phyloP scores from a whole-genome alignment of 1,140 invertebrate species.

The Trigoniulus corallinus region DNA sequence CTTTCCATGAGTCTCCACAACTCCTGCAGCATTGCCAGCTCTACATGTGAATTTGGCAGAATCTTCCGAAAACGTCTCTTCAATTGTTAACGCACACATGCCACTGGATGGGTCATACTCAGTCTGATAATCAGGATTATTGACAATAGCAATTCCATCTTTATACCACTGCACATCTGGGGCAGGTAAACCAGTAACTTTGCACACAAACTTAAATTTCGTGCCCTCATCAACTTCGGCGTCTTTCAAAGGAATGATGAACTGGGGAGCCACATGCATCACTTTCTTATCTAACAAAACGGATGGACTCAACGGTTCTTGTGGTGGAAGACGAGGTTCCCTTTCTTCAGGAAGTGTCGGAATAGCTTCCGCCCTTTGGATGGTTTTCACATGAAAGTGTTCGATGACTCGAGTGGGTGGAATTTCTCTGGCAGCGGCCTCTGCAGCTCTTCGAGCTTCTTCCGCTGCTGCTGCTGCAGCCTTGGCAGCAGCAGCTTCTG shows the following conservation, averaged over 20 bases:
- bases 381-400: no score
- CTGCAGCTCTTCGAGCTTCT: constrained; percentile 30
- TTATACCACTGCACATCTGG: constrained; percentile 51
- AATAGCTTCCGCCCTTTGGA: constrained; percentile 8
- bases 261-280: constrained; percentile 32
- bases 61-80: constrained; percentile 67
- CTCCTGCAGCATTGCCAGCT: constrained; percentile 48
- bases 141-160: constrained; percentile 45
- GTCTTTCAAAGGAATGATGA: constrained; percentile 44
- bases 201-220: constrained; percentile 44
- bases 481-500: constrained; percentile 30
- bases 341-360: background rate
- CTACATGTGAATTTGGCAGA: constrained; percentile 56
- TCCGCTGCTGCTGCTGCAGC: constrained; percentile 32
- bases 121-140: constrained; percentile 49
- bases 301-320: constrained; percentile 18
- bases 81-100: constrained; percentile 46
- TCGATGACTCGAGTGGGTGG: no score
- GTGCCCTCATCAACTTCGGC: constrained; percentile 54
- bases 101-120: constrained; percentile 28
- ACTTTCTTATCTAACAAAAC: constrained; percentile 18
- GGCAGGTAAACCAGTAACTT: constrained; percentile 33
- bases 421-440: constrained; percentile 21
- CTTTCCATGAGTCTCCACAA: constrained; percentile 48
- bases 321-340: background rate